phyloP scores from a whole-genome alignment of 2,888 invertebrate genomes.

The Diplazon laetatorius region DNA sequence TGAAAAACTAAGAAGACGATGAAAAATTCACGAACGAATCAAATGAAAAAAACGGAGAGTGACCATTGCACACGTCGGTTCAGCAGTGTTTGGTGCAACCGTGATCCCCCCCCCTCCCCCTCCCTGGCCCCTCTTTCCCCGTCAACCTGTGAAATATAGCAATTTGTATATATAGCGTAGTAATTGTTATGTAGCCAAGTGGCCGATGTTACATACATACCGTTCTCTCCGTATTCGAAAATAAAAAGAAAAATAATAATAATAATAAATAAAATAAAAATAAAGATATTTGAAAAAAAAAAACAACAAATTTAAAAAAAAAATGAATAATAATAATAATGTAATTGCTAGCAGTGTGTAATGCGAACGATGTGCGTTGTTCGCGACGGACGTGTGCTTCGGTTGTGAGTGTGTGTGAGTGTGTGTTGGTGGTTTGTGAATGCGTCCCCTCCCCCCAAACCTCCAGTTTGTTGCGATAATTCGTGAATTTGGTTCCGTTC shows the following conservation, averaged over 20 bases:
- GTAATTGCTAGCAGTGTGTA: slow-evolving; percentile 37
- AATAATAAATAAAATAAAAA: not conserved
- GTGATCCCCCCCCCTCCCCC: slow-evolving; percentile 70
- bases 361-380: slow-evolving; percentile 41
- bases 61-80: slow-evolving; percentile 47
- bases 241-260: slow-evolving; percentile 53
- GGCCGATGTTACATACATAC: slow-evolving; percentile 76
- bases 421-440: too few species aligned
- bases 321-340: slow-evolving; percentile 35
- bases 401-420: slow-evolving; percentile 1
- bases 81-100: slow-evolving; percentile 73
- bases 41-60: slow-evolving; percentile 3
- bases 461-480: not conserved
- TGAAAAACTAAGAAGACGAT: too few species aligned
- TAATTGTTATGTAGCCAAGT: slow-evolving; percentile 80
- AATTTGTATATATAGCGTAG: slow-evolving; percentile 80
- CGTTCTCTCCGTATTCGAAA: slow-evolving; percentile 74
- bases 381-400: not conserved
- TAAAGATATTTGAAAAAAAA: too few species aligned
- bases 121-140: too few species aligned
- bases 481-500: not conserved
- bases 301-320: too few species aligned
- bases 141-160: slow-evolving; percentile 71
- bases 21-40: not conserved
- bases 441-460: too few species aligned